These are phyloP conservation scores for Cremastobaeus sp. DNA, from an alignment of 2,888 invertebrate genomes.

Conservation along the genomic window DNA sequence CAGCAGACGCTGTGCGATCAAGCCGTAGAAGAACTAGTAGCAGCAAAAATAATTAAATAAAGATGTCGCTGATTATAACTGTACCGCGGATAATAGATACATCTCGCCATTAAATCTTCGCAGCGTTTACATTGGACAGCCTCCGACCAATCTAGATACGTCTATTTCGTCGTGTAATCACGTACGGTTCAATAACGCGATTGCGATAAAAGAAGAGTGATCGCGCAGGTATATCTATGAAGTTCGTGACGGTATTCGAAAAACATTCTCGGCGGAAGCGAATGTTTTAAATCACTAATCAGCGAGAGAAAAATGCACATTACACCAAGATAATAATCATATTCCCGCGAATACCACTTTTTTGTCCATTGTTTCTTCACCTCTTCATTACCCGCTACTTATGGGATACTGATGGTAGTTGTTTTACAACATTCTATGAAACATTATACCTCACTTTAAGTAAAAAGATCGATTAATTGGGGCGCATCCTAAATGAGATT, in stretches of 20 bases:
- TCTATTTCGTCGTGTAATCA: constrained; percentile 48
- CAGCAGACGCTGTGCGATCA: background rate
- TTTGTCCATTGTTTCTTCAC: too few species aligned
- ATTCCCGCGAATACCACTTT: background rate
- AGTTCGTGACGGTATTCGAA: constrained; percentile 44
- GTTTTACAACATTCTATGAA: too few species aligned
- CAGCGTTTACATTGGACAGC: constrained; percentile 31
- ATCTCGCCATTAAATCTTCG: constrained; percentile 37
- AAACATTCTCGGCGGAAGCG: constrained; percentile 44
- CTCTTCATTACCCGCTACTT: too few species aligned
- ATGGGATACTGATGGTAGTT: too few species aligned
- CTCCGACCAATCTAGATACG: constrained; percentile 48
- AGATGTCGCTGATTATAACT: constrained; percentile 32
- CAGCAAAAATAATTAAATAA: constrained; percentile 34
- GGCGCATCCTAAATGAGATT: too few species aligned
- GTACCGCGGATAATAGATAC: constrained; percentile 32
- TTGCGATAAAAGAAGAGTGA: constrained; percentile 54
- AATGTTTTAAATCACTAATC: constrained; percentile 44
- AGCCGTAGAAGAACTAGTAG: background rate
- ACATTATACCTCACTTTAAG: too few species aligned
- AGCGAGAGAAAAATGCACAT: constrained; percentile 35
- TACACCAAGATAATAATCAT: constrained; percentile 12
- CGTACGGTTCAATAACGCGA: constrained; percentile 52
- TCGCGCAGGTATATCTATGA: constrained; percentile 35
- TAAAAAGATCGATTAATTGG: too few species aligned